Base-by-base conservation (phyloP, 2,113 vertebrate species). In the Sula dactylatra region DNA sequence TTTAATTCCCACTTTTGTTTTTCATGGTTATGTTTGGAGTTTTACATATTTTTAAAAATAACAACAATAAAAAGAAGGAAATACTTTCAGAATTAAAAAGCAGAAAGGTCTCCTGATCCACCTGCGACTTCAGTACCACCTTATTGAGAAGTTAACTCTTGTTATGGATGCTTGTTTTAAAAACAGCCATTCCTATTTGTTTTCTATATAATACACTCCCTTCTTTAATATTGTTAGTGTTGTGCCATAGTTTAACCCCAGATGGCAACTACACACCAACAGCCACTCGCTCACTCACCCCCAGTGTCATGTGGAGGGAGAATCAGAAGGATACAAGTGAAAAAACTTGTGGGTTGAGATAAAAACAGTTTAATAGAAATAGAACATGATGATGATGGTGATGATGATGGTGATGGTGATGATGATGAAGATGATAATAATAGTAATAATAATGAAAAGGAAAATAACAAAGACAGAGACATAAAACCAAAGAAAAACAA, bases 251-350 rank as follows among this genome's bases (percentile, higher is more conserved):
- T 58, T 93, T 62, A 69, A 80, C 10, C 7, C 5, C 15, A 81
- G 11, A 2, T 15, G 25, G 14, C 8, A 66, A 36, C 5, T 50
- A 66, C 56, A 8, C 2, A 17, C 18, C 19, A 32, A 4, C 0
- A 4, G 2, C 9, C 1, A 2, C 36, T 73, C 1, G 2, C 13
- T 87, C 7, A n/a, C 5, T 66, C 36, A 1, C 13, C 24, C 3
- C 1, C 9, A 20, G 13, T 0, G 0, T 2, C 13, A 9, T 49
- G 4, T 1, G 7, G 7, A 16, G 11, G 69, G 13, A 49, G 6
- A 88, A 61, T n/a, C 0, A 10, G 49, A 54, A 64, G 4, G 6
- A 5, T 49, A 5, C 40, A 78, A 50, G 6, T 42, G 4, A 9
- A 27, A 62, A 82, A 79, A 70, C 11, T 6, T 3, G 2, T 59